phyloP scores from a whole-genome alignment of 2,113 vertebrate genomes.

The human (Homo sapiens) region DNA sequence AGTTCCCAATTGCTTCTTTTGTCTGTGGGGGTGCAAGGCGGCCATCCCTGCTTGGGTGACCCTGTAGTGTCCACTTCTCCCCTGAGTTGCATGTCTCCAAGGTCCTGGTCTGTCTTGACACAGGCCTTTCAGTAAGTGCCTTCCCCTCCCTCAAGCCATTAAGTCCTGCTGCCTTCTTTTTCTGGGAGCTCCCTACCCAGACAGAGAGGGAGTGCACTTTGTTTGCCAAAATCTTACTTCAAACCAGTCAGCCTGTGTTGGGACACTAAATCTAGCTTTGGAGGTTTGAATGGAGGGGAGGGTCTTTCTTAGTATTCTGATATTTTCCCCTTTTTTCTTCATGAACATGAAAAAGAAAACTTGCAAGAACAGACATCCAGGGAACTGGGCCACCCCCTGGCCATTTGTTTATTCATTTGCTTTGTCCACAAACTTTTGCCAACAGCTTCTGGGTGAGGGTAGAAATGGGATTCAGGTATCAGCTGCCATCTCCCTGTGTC shows the following conservation, averaged over 20 bases:
- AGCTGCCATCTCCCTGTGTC: accelerated
- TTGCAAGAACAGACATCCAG: background rate
- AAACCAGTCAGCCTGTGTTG: background rate
- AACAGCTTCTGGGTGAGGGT: background rate
- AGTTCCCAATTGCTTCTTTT: background rate
- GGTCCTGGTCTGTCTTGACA: background rate
- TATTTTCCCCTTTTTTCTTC: background rate
- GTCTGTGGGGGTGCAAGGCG: background rate
- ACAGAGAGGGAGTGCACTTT: background rate
- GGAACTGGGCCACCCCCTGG: accelerated
- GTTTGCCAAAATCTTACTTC: background rate
- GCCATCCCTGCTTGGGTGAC: background rate
- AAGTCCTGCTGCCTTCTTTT: background rate
- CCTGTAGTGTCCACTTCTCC: background rate
- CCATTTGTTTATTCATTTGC: background rate
- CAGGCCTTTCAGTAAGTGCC: background rate
- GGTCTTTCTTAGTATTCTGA: background rate
- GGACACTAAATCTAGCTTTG: background rate
- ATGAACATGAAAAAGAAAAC: background rate
- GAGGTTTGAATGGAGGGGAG: background rate
- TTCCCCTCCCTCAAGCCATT: background rate
- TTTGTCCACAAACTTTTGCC: background rate
- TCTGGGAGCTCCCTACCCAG: background rate
- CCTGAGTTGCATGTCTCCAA: slow-evolving; percentile 43
- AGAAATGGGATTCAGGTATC: background rate